Evolutionary conservation across 2,113 vertebrate species (phyloP).

Genomic region (Morone chrysops): DNA sequence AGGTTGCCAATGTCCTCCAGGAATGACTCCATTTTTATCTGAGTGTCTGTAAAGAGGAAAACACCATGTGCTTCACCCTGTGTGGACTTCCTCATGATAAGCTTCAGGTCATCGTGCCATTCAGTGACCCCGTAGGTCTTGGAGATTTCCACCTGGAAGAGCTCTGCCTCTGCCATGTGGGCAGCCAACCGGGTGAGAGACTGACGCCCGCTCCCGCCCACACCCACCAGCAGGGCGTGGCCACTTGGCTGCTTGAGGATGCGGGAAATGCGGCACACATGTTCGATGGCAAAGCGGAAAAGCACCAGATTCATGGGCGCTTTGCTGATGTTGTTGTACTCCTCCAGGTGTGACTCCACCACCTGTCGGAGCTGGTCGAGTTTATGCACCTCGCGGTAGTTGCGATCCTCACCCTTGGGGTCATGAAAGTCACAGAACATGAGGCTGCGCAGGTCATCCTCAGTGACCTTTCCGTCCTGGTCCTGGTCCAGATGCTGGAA

Average conservation of each 20-base stretch:
- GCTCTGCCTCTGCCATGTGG: conserved; percentile 89
- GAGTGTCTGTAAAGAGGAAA: conserved; percentile 92
- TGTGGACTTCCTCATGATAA: conserved; percentile 87
- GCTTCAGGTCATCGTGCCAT: conserved; percentile 92
- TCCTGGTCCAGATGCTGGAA: conserved; percentile 88
- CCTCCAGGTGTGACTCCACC: conserved; percentile 89
- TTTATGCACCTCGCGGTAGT: conserved; percentile 86
- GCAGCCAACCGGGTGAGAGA: conserved; percentile 91
- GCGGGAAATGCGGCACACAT: conserved; percentile 91
- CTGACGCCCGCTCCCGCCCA: conserved; percentile 92
- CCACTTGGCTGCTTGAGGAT: conserved; percentile 92
- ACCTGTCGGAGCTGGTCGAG: conserved; percentile 84
- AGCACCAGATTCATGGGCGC: conserved; percentile 92
- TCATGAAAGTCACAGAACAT: conserved; percentile 96
- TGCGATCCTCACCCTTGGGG: conserved; percentile 88
- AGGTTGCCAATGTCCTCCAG: conserved; percentile 93
- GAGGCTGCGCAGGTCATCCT: conserved; percentile 91
- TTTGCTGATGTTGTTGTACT: conserved; percentile 91
- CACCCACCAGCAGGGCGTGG: conserved; percentile 91
- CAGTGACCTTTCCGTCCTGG: conserved; percentile 86
- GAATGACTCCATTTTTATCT: conserved; percentile 93
- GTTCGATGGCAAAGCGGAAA: conserved; percentile 93
- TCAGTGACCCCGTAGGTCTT: conserved; percentile 88
- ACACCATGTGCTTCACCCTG: conserved; percentile 88
- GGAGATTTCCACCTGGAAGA: conserved; percentile 92